These are phyloP conservation scores for Melierax canorus DNA, from an alignment of 2,113 vertebrate species.

Conservation along the genomic window DNA sequence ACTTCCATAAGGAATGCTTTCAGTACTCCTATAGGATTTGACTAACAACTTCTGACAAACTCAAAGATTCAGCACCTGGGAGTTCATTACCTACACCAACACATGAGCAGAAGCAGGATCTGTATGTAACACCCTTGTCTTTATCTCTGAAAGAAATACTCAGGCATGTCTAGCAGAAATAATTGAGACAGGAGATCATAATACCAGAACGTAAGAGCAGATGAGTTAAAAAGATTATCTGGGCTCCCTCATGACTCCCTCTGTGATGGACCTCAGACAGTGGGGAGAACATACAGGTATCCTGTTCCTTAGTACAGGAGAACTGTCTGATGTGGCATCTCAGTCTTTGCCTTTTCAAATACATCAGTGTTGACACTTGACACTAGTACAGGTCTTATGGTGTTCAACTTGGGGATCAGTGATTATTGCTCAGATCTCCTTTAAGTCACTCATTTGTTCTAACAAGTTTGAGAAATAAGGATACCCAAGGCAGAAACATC, in stretches of 20 bases:
- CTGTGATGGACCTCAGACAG: slow-evolving; percentile 34
- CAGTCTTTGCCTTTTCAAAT: slow-evolving; percentile 50
- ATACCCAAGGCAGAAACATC: not conserved
- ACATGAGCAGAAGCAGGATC: not conserved
- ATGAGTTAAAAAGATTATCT: slow-evolving; percentile 38
- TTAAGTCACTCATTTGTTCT: slow-evolving; percentile 25
- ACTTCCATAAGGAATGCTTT: slow-evolving; percentile 45
- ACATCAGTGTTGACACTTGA: slow-evolving; percentile 45
- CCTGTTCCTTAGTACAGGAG: slow-evolving; percentile 1
- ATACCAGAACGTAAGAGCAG: not conserved
- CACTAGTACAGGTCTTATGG: not conserved
- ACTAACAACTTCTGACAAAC: slow-evolving; percentile 59
- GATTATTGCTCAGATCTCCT: slow-evolving; percentile 34
- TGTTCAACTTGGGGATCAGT: not conserved
- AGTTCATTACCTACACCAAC: slow-evolving; percentile 58
- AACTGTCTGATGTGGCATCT: slow-evolving; percentile 3
- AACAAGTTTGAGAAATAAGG: slow-evolving; percentile 19
- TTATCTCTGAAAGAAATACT: slow-evolving; percentile 44
- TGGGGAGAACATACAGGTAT: slow-evolving; percentile 16
- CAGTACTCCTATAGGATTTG: slow-evolving; percentile 51
- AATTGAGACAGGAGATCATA: slow-evolving; percentile 61
- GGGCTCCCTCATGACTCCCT: slow-evolving; percentile 28
- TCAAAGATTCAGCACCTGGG: slow-evolving; percentile 58
- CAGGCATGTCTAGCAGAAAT: slow-evolving; percentile 60
- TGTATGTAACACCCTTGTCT: slow-evolving; percentile 53